phyloP scores from a whole-genome alignment of 2,113 vertebrate species.

The Nycticebus coucang region DNA sequence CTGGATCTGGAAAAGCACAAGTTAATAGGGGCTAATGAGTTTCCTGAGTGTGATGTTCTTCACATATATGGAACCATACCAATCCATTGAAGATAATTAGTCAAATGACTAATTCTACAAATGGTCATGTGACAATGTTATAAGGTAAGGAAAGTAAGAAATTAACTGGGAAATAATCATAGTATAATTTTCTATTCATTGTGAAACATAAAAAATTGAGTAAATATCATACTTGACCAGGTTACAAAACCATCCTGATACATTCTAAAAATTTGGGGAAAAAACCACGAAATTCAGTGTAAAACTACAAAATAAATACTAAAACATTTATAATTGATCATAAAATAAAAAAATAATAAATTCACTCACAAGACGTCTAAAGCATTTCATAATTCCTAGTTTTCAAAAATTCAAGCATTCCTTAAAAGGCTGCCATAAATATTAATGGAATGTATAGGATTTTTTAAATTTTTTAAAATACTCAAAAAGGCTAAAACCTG shows the following conservation, averaged over 20 bases:
- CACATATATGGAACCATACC: neutral
- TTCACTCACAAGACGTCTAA: neutral
- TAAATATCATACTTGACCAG: neutral
- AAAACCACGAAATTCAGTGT: neutral
- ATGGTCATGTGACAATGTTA: neutral
- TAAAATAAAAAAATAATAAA: neutral
- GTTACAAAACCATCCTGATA: neutral
- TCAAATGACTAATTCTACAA: neutral
- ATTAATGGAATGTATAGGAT: neutral
- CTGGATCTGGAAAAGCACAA: neutral
- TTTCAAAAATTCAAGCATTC: neutral
- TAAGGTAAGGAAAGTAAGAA: neutral
- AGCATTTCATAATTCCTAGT: neutral
- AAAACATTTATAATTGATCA: neutral
- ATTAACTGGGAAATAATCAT: neutral
- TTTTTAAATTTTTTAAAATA: neutral
- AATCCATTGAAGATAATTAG: neutral
- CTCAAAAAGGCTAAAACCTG: neutral
- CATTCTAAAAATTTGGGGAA: neutral
- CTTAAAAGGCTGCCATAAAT: neutral
- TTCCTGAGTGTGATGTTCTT: neutral
- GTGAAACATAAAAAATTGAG: neutral
- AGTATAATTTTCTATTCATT: neutral
- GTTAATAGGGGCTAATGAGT: neutral
- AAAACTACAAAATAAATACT: neutral